A percentile compares a stretch with the other conserved stretches of the same genome.
Conservation (phyloP, 2,888 invertebrate species). For the Trissolcus japonicus region DNA sequence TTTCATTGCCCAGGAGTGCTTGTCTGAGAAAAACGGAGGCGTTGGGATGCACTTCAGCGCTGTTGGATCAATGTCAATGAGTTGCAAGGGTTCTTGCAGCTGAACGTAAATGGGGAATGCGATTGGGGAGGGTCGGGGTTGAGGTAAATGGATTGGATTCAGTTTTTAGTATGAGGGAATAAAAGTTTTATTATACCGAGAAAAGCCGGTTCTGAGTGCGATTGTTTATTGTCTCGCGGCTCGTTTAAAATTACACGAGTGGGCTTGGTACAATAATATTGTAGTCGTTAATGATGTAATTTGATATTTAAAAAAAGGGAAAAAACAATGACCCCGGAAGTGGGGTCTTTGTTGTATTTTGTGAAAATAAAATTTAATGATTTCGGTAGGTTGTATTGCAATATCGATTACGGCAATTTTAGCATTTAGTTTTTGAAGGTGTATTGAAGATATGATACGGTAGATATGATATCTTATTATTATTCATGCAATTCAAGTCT, state of each 20-base stretch:
- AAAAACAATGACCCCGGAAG: too few relatives aligned
- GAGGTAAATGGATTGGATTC: slow-evolving; percentile 20
- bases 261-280: too few relatives aligned
- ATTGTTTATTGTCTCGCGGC: neutral
- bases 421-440: too few relatives aligned
- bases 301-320: too few relatives aligned
- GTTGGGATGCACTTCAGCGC: slow-evolving; percentile 29
- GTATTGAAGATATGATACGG: too few relatives aligned
- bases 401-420: neutral
- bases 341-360: too few relatives aligned
- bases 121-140: slow-evolving; percentile 18
- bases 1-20: slow-evolving; percentile 6
- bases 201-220: neutral
- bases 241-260: neutral
- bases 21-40: slow-evolving; percentile 19
- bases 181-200: slow-evolving; percentile 13
- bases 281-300: too few relatives aligned
- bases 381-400: too few relatives aligned
- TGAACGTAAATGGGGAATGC: slow-evolving; percentile 19
- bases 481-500: neutral
- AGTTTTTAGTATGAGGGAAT: slow-evolving; percentile 12
- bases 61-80: slow-evolving; percentile 45
- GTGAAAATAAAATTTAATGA: too few relatives aligned
- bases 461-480: too few relatives aligned
- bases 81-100: slow-evolving; percentile 25